Base-by-base conservation (phyloP, 2,888 invertebrate species). In the Xestia xanthographa region DNA sequence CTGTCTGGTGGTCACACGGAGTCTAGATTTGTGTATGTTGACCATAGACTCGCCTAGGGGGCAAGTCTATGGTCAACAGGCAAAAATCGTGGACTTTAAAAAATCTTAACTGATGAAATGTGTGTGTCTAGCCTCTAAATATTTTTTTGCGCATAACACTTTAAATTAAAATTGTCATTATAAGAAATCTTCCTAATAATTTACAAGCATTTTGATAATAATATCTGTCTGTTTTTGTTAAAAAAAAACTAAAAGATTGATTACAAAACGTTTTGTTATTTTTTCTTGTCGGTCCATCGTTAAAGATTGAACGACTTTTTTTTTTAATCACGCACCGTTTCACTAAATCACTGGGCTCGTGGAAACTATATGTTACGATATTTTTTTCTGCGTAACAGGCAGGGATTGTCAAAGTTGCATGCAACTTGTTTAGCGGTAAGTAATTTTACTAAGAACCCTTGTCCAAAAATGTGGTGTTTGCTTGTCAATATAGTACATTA, bases 311-410 rank as follows among this genome's bases (percentile, higher is more conserved):
- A 90, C 86, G 86, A 90, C 90, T 92, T 88, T 92, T 91, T 90
- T 85, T 87, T 86, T 14, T 41, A 88, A 91, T 87, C 90, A 89
- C 91, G 91, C 91, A 87, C 82, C 92, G 90, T 90, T 91, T 91
- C 91, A 91, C 92, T 93, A 94, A 95, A 95, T 94, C 94, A 94
- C 92, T 89, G 91, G 91, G 90, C 91, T 92, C 91, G 92, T 94
- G 92, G 93, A 93, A 93, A 92, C 92, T 94, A 92, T 93, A 93
- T 90, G 89, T 91, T 90, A 86, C 77, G 53, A 75, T 85, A 86
- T 93, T 93, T 94, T 94, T 93, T 93, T 90, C 68, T 82, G 79
- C 75, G 60, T 66, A 48, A 26, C 9, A 22, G 43, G 9, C 88
- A 82, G 68, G 38, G 86, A 14, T 85, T 87, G 86, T 86, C 92